Evolutionary conservation across 2,888 invertebrate genomes (phyloP), one percentile per base, ranked within the genome.

Genomic region (Lasiommata megera): DNA sequence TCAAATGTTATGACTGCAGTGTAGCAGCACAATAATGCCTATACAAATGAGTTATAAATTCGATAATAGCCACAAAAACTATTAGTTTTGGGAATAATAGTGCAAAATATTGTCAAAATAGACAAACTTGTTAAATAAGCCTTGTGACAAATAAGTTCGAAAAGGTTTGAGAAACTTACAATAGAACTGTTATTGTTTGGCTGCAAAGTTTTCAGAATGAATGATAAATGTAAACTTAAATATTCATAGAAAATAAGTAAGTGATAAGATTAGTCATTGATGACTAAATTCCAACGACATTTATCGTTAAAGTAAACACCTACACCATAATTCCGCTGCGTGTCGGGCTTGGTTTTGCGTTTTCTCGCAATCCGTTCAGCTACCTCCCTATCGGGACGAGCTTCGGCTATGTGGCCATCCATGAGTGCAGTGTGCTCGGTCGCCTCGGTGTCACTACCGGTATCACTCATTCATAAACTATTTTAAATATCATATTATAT

Each of bases 401-500:
- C 92, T 79, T 94, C 94, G 59, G 93, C 93, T 77, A 95, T 94
- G 92, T 96, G 96, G 77, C 94, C 95, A 92, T 96, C 96, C 96
- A 96, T 96, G 80, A 96, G 93, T 85, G 95, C 94, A 74, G 95
- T 95, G 72, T 92, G 93, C 92, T 96, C 96, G 79, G 93, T 93
- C 62, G 62, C 68, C 72, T 93, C 93, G 80, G 87, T 91, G 72
- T 93, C 93, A 71, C 80, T 84, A 62, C 74, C 77, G 64, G 77
- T 73, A 61, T 79, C 79, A 78, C 83, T 88, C 89, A 89, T 90
- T 87, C 84, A 89, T 77, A 60, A 69, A 71, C 68, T 62, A 64
- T 77, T 69, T 64, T 54, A 31, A 38, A 28, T 51, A 46, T 54
- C 61, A 64, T 66, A 56, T 56, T 58, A 14, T 46, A 18, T 16